These are phyloP conservation scores for Drosophila pseudoananassae DNA, from an alignment of 1,140 invertebrate genomes.

Conservation along the genomic window DNA sequence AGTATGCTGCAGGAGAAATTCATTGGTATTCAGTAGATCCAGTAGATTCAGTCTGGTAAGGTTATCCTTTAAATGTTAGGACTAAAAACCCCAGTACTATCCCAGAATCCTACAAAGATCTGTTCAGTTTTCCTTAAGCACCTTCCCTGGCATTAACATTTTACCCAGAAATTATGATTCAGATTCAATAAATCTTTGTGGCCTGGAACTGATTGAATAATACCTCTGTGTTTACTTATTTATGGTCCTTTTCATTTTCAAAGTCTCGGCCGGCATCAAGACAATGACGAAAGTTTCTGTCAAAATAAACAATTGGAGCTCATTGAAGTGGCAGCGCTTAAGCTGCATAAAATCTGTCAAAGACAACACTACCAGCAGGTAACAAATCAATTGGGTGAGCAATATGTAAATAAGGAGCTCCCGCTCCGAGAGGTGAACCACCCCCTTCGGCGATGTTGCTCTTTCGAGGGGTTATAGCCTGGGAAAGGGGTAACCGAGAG, in stretches of 20 bases:
- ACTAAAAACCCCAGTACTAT: no score
- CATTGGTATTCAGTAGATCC: no score
- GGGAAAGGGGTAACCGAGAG: conserved; percentile 35
- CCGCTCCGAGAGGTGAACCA: conserved; percentile 22
- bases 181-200: conserved; percentile 1
- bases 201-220: conserved; percentile 18
- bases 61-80: no score
- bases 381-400: conserved; percentile 81
- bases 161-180: not conserved
- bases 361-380: conserved; percentile 75
- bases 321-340: conserved; percentile 57
- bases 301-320: conserved; percentile 55
- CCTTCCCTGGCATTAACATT: no score
- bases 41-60: no score
- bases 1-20: no score
- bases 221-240: conserved; percentile 3
- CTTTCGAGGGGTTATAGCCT: conserved; percentile 20
- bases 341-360: conserved; percentile 76
- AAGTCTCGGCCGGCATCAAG: conserved; percentile 15
- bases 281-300: conserved; percentile 37
- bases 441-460: conserved; percentile 24
- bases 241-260: conserved; percentile 8
- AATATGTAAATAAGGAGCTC: conserved; percentile 79
- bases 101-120: no score
- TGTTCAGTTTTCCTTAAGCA: no score